Evolutionary conservation across 2,888 invertebrate genomes (phyloP), one percentile per base, ranked within the genome.

Genomic region (Sympetrum striolatum): DNA sequence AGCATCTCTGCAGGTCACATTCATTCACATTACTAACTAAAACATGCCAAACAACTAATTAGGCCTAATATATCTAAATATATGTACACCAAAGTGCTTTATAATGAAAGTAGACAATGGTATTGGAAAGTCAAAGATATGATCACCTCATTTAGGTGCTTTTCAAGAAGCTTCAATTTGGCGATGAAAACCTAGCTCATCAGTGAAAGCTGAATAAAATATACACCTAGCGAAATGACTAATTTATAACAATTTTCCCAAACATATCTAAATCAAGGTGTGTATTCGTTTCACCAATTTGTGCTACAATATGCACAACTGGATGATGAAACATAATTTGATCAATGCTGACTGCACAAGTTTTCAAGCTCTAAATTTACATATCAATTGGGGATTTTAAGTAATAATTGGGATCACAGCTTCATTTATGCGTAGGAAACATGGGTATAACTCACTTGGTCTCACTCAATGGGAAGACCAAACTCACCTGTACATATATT

Each of bases 371-470:
- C 60, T 35, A 86, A 60, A 37, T 86, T 37, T 86, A 86, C 60
- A 86, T 35, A 86, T 25, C 12, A 22, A 86, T 12, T 64, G 31
- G 58, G 86, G 64, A 86, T 58, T n/a, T 37, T 64, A 35, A 86
- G 86, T 86, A 86, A 86, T 86, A 86, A 60, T 18, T 60, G 86
- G 86, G 86, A 86, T 86, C 86, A 86, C 86, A 86, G 86, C 86
- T 86, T 86, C 60, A 64, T 86, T 86, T 86, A 86, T 58, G 31
- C 60, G 64, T 37, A 86, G 86, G 86, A 86, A 86, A 60, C 64
- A 86, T 86, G 31, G 82, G 82, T 60, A 82, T 15, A 58, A 58
- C 35, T 86, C 58, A 60, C 86, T 86, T 64, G 86, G 86, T 86
- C 86, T 86, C 60, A 60, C 58, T 60, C 53, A 60, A 82, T 82